phyloP scores from a whole-genome alignment of 2,888 invertebrate genomes.

The Phengaris alcon region DNA sequence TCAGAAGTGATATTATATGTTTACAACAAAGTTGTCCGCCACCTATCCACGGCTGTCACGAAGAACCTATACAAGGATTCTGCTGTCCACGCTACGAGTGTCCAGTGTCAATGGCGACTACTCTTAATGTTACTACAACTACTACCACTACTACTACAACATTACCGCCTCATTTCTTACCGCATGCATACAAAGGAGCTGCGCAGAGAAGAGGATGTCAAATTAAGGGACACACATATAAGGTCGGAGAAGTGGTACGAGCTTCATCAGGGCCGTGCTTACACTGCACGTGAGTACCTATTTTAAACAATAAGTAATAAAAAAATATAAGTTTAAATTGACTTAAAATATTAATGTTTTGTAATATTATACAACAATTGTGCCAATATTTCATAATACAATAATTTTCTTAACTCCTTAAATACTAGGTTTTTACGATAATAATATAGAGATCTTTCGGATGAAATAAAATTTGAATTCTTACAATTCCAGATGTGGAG shows the following conservation, averaged over 20 bases:
- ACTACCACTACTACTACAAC: conserved; percentile 92
- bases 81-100: conserved; percentile 97
- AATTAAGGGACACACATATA: conserved; percentile 90
- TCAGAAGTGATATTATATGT: conserved; percentile 96
- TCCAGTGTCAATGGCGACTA: conserved; percentile 91
- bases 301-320: conserved; percentile 17
- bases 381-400: no score
- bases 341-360: background rate
- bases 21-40: conserved; percentile 97
- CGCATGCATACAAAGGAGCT: conserved; percentile 87
- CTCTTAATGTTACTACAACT: conserved; percentile 90
- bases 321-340: background rate
- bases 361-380: no score
- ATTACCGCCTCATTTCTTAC: conserved; percentile 89
- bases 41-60: conserved; percentile 93
- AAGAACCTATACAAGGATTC: conserved; percentile 95
- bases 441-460: background rate
- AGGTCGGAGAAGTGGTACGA: conserved; percentile 90
- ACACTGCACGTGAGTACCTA: conserved; percentile 91
- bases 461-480: background rate
- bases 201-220: conserved; percentile 89
- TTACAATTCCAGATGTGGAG: conserved; percentile 86
- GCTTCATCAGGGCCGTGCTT: conserved; percentile 95
- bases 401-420: background rate
- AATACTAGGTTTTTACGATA: background rate